Evolutionary conservation across 2,797 vertebrate species (phyloP), one percentile per base, ranked within the genome.

Genomic region (Capromys pilorides): DNA sequence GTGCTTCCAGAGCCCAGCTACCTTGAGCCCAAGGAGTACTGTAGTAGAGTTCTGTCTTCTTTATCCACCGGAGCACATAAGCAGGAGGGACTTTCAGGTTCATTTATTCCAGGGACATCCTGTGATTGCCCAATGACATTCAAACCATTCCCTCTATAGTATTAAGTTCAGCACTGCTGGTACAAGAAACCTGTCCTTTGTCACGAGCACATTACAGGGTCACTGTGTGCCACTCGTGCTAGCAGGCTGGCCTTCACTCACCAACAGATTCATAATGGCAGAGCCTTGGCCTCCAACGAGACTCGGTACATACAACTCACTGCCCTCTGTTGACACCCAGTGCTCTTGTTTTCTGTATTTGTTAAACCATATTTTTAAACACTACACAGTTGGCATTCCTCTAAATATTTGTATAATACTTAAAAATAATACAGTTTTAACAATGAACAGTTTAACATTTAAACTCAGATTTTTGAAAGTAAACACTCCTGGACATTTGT

Each of bases 401-500:
- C 45, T 54, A 54, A 89, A 79, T 94, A 78, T 73, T 84, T 89
- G 39, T 41, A 66, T 5, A 18, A 2, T 33, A 28, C 54, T 89
- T 10, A 86, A 71, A 84, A 91, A 86, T 39, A 80, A 92, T 77
- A 66, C 31, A 71, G 26, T 73, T 61, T 84, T 94, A 89, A 95
- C 69, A 51, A 92, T 83, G 39, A 66, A 67, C 94, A 62, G 22
- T 49, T 16, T 79, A 90, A 57, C 71, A 45, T 78, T 80, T 81
- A 89, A 93, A 87, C 36, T 16, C n/a, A 82, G 83, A 61, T 86
- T 69, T 75, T 93, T 86, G 75, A 90, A 84, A 31, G 41, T 73
- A 88, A 79, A 91, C 33, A 54, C 41, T 88, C 83, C 51, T 57
- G 59, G 69, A 18, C 75, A 77, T 71, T 79, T 90, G 77, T 93